Base-by-base conservation (phyloP, 2,113 vertebrate species). In the human region DNA sequence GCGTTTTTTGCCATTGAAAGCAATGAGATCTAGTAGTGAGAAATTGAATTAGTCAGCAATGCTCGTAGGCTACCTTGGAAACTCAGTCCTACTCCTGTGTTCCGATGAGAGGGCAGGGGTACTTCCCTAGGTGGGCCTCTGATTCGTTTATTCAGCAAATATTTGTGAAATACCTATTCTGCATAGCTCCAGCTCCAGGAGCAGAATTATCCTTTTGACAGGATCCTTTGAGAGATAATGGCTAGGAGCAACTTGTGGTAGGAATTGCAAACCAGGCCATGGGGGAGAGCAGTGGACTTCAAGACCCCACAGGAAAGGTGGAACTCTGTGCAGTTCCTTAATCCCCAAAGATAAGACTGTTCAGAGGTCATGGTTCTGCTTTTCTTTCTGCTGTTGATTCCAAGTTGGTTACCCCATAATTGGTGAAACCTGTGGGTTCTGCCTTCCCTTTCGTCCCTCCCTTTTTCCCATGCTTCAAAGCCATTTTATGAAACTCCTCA, bases 361-460 rank as follows among this genome's bases (percentile, higher is more conserved):
- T 30, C 13, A 89, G 45, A 94, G 13, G 8, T 78, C 7, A 61
- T 45, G 18, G 38, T 73, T 93, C 75, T 66, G 14, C 18, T 57
- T 83, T 97, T 76, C 2, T 61, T 95, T 97, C 66, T 86, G 20
- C 50, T 45, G 72, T 88, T 80, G 32, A 82, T 97, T 95, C 40
- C 40, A 91, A 85, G 43, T 40, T 93, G 32, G 22, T 30, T 38
- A 66, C 40, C 1, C 52, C 45, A 45, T 83, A 4, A 57, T n/a
- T 25, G 9, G 38, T 48, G 16, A 70, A 66, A 59, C 18, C 7
- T 96, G 40, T 82, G 73, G 43, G 80, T 30, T 87, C 38, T 83
- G 61, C 38, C 22, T 90, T 91, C 23, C 35, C 20, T 38, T 55
- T 82, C 55, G 27, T n/a, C 52, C 9, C 35, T 92, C 6, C 1